Evolutionary conservation across 2,888 invertebrate species (phyloP).

Genomic region (Dolichomitus sp.): DNA sequence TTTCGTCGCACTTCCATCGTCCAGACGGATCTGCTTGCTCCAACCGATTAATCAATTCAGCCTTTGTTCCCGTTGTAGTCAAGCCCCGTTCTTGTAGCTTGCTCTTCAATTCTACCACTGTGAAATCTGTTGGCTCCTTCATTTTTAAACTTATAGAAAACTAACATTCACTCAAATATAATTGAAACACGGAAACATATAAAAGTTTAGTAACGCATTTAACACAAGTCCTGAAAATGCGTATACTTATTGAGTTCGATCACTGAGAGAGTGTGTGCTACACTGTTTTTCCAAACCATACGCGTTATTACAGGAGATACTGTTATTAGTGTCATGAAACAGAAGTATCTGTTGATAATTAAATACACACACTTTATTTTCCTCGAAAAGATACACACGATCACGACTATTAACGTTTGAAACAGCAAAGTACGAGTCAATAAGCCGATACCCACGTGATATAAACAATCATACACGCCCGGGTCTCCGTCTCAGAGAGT

Average conservation of each 20-base stretch:
- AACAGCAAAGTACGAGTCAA: too few species aligned
- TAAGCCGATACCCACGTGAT: too few species aligned
- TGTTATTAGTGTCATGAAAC: too few species aligned
- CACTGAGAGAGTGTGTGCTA: background rate
- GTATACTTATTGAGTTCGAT: background rate
- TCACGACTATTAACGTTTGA: too few species aligned
- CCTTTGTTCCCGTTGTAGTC: constrained; percentile 3
- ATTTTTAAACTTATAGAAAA: constrained; percentile 6
- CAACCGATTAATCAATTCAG: constrained; percentile 13
- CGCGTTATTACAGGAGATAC: background rate
- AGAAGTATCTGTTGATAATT: too few species aligned
- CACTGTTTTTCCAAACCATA: background rate
- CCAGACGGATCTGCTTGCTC: constrained; percentile 24
- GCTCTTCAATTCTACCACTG: background rate
- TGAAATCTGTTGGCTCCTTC: constrained; percentile 10
- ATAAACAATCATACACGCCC: too few species aligned
- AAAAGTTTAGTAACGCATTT: background rate
- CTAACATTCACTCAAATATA: background rate
- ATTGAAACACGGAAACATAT: background rate
- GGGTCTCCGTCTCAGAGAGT: background rate
- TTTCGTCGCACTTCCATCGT: background rate
- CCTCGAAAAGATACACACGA: too few species aligned
- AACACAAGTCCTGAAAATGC: background rate
- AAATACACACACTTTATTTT: too few species aligned
- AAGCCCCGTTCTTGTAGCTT: constrained; percentile 9